These are phyloP conservation scores for Potamilus streckersoni DNA, from an alignment of 1,140 invertebrate genomes.

Conservation along the genomic window DNA sequence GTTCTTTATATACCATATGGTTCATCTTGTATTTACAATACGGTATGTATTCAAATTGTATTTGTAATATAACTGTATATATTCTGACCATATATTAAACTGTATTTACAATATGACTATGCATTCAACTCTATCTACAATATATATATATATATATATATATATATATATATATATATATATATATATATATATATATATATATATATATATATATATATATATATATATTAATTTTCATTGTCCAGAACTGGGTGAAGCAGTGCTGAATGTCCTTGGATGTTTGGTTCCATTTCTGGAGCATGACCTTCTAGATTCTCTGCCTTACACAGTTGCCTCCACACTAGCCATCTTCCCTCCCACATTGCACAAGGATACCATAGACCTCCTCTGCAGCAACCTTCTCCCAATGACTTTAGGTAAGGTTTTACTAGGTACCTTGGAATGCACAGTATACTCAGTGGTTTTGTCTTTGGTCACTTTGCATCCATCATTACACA, in stretches of 20 bases:
- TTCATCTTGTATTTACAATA: background rate
- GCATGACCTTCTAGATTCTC: conserved; percentile 93
- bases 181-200: too few relatives aligned
- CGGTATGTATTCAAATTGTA: background rate
- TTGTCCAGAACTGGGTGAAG: conserved; percentile 80
- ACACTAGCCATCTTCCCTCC: conserved; percentile 91
- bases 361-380: conserved; percentile 92
- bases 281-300: conserved; percentile 93
- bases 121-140: background rate
- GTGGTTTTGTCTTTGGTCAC: conserved; percentile 93
- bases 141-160: conserved; percentile 23
- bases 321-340: conserved; percentile 94
- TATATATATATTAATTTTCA: too few relatives aligned
- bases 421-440: conserved; percentile 62
- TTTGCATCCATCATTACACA: conserved; percentile 89
- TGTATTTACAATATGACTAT: too few relatives aligned
- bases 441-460: conserved; percentile 73
- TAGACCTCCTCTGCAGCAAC: conserved; percentile 95
- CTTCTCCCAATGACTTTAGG: conserved; percentile 96
- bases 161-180: too few relatives aligned
- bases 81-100: background rate
- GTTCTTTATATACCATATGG: background rate
- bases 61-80: background rate
- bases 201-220: too few relatives aligned
- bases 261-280: conserved; percentile 62